Base-by-base conservation (phyloP, 2,797 vertebrate genomes). In the Rachycentron canadum region DNA sequence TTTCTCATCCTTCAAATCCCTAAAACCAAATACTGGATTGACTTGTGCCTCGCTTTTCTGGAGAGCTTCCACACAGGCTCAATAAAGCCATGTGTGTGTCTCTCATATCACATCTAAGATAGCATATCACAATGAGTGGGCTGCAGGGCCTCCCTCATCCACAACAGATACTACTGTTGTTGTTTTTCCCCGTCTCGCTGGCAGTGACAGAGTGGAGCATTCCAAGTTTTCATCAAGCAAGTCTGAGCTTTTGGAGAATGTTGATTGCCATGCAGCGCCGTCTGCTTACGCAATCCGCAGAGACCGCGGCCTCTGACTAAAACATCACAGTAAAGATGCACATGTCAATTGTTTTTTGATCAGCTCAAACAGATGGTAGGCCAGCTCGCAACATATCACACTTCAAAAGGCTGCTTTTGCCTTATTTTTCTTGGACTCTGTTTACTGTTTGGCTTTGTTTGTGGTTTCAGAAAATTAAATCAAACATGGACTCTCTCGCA, bases 81-180 rank as follows among this genome's bases (percentile, higher is more conserved):
- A 79, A 82, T 84, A 86, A 85, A 88, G 83, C 83, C 6, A 11
- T 13, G 55, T 60, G 50, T 55, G 71, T 30, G 14, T 70, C 56
- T 82, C 76, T 83, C 43, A n/a, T 86, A 88, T 92, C 87, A 84
- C 80, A 90, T 90, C 82, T 90, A 66, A 89, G 86, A 93, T 84
- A 86, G 82, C 62, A 30, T 81, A 88, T 85, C 85, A 82, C 79
- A 79, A 79, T 68, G 85, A 89, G 86, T 71, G 72, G 88, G 88
- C 86, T 88, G 78, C 75, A 25, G 78, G 85, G 86, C 79, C 80
- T 83, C 78, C 83, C 70, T 86, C 81, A 81, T 83, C 76, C 85
- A 77, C 85, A 77, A 76, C 87, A 86, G 68, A 89, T 83, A 82
- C 81, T 59, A 77, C 79, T 74, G 72, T 79, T 87, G 76, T 86